phyloP scores from a whole-genome alignment of 2,113 vertebrate species.

The Callipepla squamata region DNA sequence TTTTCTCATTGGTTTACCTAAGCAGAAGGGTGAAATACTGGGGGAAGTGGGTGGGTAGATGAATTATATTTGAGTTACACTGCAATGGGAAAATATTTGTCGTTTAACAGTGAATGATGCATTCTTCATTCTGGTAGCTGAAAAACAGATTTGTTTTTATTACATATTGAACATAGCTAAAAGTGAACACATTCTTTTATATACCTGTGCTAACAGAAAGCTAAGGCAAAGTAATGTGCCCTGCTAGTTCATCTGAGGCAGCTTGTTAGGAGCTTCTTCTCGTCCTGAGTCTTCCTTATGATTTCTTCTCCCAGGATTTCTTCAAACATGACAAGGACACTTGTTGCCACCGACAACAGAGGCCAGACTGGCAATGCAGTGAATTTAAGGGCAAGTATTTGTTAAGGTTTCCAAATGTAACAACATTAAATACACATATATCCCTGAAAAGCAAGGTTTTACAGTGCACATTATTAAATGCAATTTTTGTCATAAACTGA shows the following conservation, averaged over 20 bases:
- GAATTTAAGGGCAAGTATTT: slow-evolving; percentile 14
- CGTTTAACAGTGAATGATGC: slow-evolving; percentile 23
- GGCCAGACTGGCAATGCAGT: background rate
- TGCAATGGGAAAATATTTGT: slow-evolving; percentile 44
- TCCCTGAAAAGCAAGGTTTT: background rate
- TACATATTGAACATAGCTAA: slow-evolving; percentile 24
- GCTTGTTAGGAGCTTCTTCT: background rate
- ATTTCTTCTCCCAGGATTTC: background rate
- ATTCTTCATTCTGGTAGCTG: slow-evolving; percentile 27
- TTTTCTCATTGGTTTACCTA: slow-evolving; percentile 24
- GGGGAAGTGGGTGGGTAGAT: background rate
- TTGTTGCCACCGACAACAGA: background rate
- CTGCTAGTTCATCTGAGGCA: background rate
- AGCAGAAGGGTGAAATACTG: slow-evolving; percentile 12
- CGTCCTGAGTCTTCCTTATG: background rate
- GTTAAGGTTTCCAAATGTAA: slow-evolving; percentile 3
- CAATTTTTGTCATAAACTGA: slow-evolving; percentile 42
- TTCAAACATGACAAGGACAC: background rate
- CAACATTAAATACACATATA: background rate
- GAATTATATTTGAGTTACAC: slow-evolving; percentile 36
- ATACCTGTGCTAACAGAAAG: background rate
- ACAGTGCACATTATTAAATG: slow-evolving; percentile 15
- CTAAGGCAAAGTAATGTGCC: background rate
- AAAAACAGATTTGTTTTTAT: slow-evolving; percentile 45
- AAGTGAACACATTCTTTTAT: slow-evolving; percentile 29